A percentile compares a stretch with the other conserved stretches of the same genome.
phyloP scores from a whole-genome alignment of 2,888 invertebrate species.

The Emmelina monodactyla region DNA sequence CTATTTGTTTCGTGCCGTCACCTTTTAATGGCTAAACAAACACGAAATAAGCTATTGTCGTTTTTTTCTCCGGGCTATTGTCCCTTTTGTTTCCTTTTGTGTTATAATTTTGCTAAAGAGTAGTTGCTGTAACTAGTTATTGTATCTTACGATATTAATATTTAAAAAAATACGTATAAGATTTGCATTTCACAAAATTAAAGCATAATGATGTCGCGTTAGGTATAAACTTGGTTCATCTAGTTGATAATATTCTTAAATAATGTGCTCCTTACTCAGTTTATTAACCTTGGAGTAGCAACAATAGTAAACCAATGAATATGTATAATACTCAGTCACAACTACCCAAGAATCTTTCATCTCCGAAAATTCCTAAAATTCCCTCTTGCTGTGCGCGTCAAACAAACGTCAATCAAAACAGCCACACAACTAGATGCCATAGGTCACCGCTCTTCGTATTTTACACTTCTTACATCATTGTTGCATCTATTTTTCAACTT shows the following conservation, averaged over 20 bases:
- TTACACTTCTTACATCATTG: too few species aligned
- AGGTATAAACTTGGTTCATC: too few species aligned
- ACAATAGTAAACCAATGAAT: not conserved
- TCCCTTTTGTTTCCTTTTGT: constrained; percentile 54
- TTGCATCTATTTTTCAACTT: constrained; percentile 9
- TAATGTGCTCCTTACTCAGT: too few species aligned
- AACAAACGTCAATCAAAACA: constrained; percentile 55
- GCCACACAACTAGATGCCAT: constrained; percentile 49
- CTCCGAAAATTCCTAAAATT: constrained; percentile 43
- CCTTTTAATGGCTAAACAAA: constrained; percentile 56
- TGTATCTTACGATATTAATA: too few species aligned
- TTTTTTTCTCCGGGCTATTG: constrained; percentile 47
- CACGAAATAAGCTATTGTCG: constrained; percentile 57
- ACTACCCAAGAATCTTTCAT: constrained; percentile 21
- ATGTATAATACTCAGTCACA: constrained; percentile 2
- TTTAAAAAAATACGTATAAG: too few species aligned
- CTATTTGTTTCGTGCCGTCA: constrained; percentile 60
- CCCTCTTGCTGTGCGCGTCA: constrained; percentile 42
- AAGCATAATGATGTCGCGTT: too few species aligned
- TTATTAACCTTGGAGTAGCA: too few species aligned
- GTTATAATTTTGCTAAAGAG: too few species aligned
- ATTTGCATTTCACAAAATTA: too few species aligned
- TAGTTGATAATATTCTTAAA: too few species aligned
- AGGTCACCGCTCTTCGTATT: constrained; percentile 52
- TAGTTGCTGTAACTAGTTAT: too few species aligned